Evolutionary conservation across 2,113 vertebrate genomes (phyloP).

Genomic region (Psittacus erithacus): DNA sequence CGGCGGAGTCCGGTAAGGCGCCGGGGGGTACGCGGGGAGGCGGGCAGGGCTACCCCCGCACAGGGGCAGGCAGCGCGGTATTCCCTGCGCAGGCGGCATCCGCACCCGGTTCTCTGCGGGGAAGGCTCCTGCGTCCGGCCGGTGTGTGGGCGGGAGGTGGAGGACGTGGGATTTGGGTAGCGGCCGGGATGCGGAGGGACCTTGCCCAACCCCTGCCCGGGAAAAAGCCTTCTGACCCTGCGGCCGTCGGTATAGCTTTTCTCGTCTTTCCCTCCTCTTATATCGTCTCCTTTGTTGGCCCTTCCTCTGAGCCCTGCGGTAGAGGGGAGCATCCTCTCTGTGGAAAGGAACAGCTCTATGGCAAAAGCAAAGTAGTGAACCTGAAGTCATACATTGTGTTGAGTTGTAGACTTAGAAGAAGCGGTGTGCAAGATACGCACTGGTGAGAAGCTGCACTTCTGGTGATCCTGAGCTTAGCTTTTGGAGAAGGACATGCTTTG

Average conservation of each 20-base stretch:
- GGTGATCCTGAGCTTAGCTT: neutral
- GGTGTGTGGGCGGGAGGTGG: neutral
- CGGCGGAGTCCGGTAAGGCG: slow-evolving; percentile 87
- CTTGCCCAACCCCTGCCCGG: too few relatives aligned
- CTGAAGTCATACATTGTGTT: fast-evolving
- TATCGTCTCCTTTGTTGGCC: neutral
- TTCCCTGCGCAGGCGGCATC: neutral
- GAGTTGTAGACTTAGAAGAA: neutral
- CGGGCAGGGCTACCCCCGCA: too few relatives aligned
- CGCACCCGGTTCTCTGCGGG: neutral
- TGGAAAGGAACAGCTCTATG: neutral
- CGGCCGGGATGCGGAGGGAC: too few relatives aligned
- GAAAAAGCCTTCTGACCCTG: fast-evolving
- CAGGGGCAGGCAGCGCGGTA: too few relatives aligned
- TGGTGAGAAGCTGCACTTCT: neutral
- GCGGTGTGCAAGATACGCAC: fast-evolving
- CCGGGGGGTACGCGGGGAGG: neutral
- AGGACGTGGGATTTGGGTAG: neutral
- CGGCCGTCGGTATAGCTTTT: too few relatives aligned
- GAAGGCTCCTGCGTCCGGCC: too few relatives aligned
- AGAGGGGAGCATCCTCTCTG: neutral
- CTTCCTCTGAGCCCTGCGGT: fast-evolving
- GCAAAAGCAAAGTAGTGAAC: neutral
- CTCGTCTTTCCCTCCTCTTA: neutral
- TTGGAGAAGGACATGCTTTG: neutral